phyloP scores from a whole-genome alignment of 1,140 invertebrate species.

The Drosophila neocordata region DNA sequence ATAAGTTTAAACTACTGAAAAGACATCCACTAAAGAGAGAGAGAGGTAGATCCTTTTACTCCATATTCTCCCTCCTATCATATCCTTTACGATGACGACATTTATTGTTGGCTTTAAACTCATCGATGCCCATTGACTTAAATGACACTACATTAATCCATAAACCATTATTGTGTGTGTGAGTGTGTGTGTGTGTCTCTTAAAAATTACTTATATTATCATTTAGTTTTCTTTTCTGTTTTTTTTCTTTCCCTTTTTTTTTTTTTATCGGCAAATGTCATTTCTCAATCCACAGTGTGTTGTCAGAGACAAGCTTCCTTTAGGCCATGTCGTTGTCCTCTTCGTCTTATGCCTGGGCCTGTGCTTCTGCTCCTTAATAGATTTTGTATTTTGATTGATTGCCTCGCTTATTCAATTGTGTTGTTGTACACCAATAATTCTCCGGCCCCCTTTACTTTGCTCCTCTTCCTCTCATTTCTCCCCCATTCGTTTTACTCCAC shows the following conservation, averaged over 20 bases:
- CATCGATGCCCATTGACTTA: not conserved
- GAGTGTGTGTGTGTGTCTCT: not conserved
- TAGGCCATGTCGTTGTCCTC: slow-evolving; percentile 47
- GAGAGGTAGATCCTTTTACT: no score
- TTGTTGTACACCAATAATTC: slow-evolving; percentile 25
- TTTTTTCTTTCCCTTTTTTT: not conserved
- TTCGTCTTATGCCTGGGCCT: slow-evolving; percentile 5
- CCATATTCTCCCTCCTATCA: no score
- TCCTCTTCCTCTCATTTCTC: not conserved
- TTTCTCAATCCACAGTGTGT: slow-evolving; percentile 5
- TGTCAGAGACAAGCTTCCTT: slow-evolving; percentile 40
- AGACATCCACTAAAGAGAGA: no score
- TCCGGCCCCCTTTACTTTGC: not conserved
- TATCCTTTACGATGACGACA: no score
- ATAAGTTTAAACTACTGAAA: no score
- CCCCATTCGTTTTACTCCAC: not conserved
- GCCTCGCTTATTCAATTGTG: slow-evolving; percentile 79
- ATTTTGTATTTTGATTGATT: slow-evolving; percentile 82
- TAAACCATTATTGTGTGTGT: not conserved
- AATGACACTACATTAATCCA: not conserved
- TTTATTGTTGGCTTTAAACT: no score
- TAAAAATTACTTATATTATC: not conserved
- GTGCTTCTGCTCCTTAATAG: slow-evolving; percentile 59
- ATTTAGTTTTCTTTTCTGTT: not conserved
- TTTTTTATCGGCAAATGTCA: not conserved